Percentiles rank a stretch among this genome's conserved stretches.
Conservation (phyloP, 1,140 invertebrate genomes). For the Gerris buenoi region DNA sequence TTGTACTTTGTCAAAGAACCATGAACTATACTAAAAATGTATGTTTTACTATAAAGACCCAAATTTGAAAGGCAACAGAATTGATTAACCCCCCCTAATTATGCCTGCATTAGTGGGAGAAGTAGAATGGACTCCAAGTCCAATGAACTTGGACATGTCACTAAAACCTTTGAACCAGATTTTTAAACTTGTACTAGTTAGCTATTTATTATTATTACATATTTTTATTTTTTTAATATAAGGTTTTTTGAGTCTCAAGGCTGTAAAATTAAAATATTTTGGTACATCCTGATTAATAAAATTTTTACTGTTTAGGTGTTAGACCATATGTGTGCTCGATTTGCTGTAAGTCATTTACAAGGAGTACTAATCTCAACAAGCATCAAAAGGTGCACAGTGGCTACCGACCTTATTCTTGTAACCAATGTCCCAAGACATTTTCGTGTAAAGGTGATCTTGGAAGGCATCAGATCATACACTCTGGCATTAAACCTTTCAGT, state of each 20-base stretch:
- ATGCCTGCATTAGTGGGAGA: no score
- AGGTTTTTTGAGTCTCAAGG: neutral
- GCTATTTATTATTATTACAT: no score
- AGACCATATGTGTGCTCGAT: slow-evolving; percentile 45
- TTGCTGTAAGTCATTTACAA: slow-evolving; percentile 49
- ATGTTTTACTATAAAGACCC: no score
- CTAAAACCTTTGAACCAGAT: neutral
- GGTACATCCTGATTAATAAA: neutral
- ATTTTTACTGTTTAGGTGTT: slow-evolving; percentile 11
- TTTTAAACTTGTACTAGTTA: neutral
- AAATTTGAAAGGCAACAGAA: no score
- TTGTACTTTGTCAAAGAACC: no score
- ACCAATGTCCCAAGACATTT: slow-evolving; percentile 47
- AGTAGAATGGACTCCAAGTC: neutral
- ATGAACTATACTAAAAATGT: no score
- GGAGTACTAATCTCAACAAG: slow-evolving; percentile 70
- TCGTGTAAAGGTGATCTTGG: slow-evolving; percentile 40
- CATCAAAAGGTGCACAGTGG: slow-evolving; percentile 61
- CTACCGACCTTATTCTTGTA: slow-evolving; percentile 39
- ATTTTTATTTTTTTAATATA: neutral
- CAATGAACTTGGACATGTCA: neutral
- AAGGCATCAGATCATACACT: slow-evolving; percentile 34
- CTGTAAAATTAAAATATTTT: neutral
- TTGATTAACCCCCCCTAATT: no score
- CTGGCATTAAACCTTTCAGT: slow-evolving; percentile 27